Evolutionary conservation across 2,113 vertebrate genomes (phyloP).

Genomic region (Nettapus auritus): DNA sequence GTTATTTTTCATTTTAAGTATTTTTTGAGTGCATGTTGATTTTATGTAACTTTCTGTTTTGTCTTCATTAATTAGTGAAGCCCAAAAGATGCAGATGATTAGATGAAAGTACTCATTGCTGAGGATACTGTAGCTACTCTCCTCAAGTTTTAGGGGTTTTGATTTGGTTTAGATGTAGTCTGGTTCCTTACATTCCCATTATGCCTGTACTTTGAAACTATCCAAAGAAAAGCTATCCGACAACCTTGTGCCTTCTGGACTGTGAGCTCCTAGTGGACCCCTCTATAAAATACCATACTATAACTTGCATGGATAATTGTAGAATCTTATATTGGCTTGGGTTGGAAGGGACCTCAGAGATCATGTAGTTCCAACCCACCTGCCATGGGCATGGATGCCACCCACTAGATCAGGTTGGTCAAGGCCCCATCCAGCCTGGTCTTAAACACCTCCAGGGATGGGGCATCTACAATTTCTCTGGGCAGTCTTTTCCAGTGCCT

Average conservation of each 20-base stretch:
- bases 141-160: neutral
- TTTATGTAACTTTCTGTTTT: neutral
- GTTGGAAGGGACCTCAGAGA: too few relatives aligned
- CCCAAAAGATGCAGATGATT: neutral
- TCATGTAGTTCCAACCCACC: too few relatives aligned
- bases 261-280: neutral
- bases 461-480: too few relatives aligned
- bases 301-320: neutral
- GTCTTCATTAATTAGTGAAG: neutral
- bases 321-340: too few relatives aligned
- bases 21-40: neutral
- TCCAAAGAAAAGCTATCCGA: neutral
- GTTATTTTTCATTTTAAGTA: neutral
- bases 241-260: neutral
- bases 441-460: too few relatives aligned
- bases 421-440: too few relatives aligned
- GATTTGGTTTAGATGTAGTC: neutral
- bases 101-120: neutral
- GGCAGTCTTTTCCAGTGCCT: too few relatives aligned
- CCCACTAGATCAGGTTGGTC: too few relatives aligned
- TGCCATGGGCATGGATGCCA: too few relatives aligned
- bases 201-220: neutral
- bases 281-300: neutral
- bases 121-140: neutral
- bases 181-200: neutral